phyloP scores from a whole-genome alignment of 2,797 vertebrate species.

The Myotis planiceps region DNA sequence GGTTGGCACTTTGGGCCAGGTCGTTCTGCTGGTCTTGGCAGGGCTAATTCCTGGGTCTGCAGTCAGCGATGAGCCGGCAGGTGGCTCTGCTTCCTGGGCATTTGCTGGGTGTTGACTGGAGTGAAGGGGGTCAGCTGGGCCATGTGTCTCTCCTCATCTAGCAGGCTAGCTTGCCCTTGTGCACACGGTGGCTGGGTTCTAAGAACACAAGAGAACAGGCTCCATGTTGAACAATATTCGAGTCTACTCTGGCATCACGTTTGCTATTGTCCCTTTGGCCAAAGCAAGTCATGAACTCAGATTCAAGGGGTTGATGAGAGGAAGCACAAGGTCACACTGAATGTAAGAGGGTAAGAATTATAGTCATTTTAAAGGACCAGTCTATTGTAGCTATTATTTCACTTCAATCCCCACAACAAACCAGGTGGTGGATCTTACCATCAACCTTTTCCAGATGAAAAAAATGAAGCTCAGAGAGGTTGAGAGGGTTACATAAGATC shows the following conservation, averaged over 20 bases:
- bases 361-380: neutral
- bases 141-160: neutral
- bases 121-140: neutral
- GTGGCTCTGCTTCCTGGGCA: neutral
- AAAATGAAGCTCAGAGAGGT: neutral
- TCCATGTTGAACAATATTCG: neutral
- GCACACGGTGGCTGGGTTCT: neutral
- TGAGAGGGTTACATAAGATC: neutral
- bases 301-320: neutral
- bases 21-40: neutral
- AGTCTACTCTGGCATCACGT: neutral
- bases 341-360: neutral
- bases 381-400: neutral
- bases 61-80: neutral
- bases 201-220: neutral
- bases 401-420: neutral
- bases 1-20: accelerated
- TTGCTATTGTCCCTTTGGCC: neutral
- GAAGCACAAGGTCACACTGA: neutral
- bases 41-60: neutral
- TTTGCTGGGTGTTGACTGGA: neutral
- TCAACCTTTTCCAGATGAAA: neutral
- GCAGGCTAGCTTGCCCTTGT: neutral
- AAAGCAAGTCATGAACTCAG: neutral
- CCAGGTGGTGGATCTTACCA: neutral